These are phyloP conservation scores for Lycocorax pyrrhopterus DNA, from an alignment of 2,113 vertebrate species.

Conservation along the genomic window DNA sequence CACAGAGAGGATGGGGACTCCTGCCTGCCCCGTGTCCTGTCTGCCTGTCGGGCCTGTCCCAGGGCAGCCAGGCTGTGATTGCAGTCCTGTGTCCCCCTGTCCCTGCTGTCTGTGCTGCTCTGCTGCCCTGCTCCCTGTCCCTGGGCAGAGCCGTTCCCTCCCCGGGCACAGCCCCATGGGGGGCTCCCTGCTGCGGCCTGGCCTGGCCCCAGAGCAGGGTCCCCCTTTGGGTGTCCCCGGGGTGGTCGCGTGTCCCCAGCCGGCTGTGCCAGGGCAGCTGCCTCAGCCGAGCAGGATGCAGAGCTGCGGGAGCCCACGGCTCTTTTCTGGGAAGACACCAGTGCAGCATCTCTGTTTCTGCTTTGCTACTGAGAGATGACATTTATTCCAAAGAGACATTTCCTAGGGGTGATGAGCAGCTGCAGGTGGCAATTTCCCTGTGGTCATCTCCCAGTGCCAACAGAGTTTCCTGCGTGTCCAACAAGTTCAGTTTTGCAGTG, in stretches of 20 bases:
- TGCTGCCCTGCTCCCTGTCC: no score
- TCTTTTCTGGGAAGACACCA: neutral
- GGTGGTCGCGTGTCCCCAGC: neutral
- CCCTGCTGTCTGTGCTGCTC: no score
- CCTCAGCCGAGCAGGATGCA: neutral
- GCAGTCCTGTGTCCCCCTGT: no score
- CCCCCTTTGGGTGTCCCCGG: neutral
- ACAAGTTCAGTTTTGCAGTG: neutral
- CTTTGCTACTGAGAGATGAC: neutral
- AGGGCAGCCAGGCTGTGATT: neutral
- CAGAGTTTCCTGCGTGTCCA: neutral
- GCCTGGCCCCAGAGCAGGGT: neutral
- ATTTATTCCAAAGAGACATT: neutral
- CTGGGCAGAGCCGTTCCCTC: no score
- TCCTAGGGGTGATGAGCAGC: neutral
- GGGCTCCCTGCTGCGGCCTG: no score
- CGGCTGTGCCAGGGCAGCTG: neutral
- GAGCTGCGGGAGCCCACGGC: neutral
- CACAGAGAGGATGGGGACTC: no score
- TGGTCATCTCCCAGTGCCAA: neutral
- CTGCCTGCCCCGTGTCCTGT: fast-evolving
- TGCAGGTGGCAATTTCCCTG: neutral
- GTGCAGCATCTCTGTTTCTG: neutral
- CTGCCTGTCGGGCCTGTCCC: neutral
- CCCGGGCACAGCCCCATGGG: no score